Base-by-base conservation (phyloP, 2,113 vertebrate genomes). In the Salvelinus alpinus region DNA sequence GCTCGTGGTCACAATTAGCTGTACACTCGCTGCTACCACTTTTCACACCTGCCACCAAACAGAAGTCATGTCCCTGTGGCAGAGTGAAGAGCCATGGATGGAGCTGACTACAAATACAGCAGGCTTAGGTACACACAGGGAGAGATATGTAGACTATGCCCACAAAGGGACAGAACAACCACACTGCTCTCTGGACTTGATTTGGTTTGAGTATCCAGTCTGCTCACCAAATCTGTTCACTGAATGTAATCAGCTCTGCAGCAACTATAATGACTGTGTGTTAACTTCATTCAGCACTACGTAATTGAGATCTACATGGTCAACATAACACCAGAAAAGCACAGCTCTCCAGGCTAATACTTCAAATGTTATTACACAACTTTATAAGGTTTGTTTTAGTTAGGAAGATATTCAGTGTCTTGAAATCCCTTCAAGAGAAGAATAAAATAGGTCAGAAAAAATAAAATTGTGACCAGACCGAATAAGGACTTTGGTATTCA, bases 341-440 rank as follows among this genome's bases (percentile, higher is more conserved):
- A 4, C 54, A 57, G 54, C 54, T 16, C 20, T 9, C 14, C 7
- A 62, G 6, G 14, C 9, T n/a, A 3, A 62, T 22, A 62, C 3
- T 62, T 20, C 6, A 6, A 9, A 38, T 13, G 78, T 99, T 99
- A 87, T 99, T 97, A 11, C 98, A 97, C 83, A 99, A 86, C 86
- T 99, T 99, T 84, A 99, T 97, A 84, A 99, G 94, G 90, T 99
- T 96, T 74, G 97, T 97, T 88, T 99, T 99, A 72, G 98, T 99
- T 84, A 99, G 94, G 90, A 99, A 99, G 91, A 99, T 99, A 91
- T 99, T 99, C 89, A 99, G 92, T 34, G 97, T 99, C 92, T 99
- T 99, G 89, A 99, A 99, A 85, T 99, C 98, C 92, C 98, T 99
- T 88, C 3, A 73, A 65, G 48, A 77, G 38, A 78, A 74, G 80